A percentile compares a stretch with the other conserved stretches of the same genome.
phyloP scores from a whole-genome alignment of 2,113 vertebrate genomes.

The Engraulis encrasicolus region DNA sequence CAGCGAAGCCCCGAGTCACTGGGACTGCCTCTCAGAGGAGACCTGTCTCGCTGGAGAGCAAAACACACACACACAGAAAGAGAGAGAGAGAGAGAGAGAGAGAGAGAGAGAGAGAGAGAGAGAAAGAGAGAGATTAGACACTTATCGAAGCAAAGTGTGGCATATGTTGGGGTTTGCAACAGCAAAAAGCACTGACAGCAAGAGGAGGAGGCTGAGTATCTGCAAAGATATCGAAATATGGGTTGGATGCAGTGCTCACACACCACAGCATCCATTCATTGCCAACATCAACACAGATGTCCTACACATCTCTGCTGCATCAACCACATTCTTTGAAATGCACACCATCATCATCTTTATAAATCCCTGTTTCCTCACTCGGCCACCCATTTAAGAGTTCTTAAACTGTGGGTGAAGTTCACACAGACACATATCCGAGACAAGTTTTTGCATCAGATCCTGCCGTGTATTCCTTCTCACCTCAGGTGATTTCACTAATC shows the following conservation, averaged over 20 bases:
- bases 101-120: too few species aligned
- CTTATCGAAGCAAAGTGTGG: too few species aligned
- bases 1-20: slow-evolving; percentile 94
- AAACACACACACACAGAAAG: neutral
- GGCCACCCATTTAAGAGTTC: neutral
- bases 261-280: neutral
- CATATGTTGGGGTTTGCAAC: neutral
- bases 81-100: too few species aligned
- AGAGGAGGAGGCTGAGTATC: neutral
- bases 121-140: too few species aligned
- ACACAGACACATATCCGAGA: too few species aligned
- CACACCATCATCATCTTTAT: neutral
- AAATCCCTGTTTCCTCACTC: neutral
- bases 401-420: neutral
- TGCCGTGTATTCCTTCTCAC: too few species aligned
- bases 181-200: neutral
- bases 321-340: neutral
- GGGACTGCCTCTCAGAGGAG: slow-evolving; percentile 91
- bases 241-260: too few species aligned
- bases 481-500: too few species aligned
- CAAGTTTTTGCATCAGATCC: too few species aligned
- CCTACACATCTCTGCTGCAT: neutral
- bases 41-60: slow-evolving; percentile 86
- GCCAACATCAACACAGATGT: neutral
- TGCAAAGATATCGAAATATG: neutral